phyloP scores from a whole-genome alignment of 2,888 invertebrate genomes.

The Meghimatium bilineatum region DNA sequence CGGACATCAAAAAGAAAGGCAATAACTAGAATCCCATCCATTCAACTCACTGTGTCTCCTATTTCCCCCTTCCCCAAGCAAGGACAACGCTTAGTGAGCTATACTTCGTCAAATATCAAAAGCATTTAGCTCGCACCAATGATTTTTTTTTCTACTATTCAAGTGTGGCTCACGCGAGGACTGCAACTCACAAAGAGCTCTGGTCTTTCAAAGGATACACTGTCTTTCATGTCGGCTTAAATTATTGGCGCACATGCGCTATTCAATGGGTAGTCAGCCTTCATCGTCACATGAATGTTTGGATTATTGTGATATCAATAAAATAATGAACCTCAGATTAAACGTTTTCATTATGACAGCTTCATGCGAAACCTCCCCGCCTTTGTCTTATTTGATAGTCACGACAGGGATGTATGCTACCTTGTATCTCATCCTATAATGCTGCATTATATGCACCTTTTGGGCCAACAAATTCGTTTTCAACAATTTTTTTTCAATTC shows the following conservation, averaged over 20 bases:
- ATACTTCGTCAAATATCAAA: constrained; percentile 19
- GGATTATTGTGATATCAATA: neutral
- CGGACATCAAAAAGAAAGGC: constrained; percentile 3
- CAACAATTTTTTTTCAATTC: too few species aligned
- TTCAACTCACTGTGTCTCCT: neutral
- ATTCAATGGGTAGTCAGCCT: neutral
- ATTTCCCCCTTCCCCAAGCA: neutral
- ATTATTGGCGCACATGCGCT: constrained; percentile 4
- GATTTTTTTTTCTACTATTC: constrained; percentile 15
- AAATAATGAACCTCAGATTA: neutral
- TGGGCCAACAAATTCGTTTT: too few species aligned
- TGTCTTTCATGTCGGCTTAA: constrained; percentile 25
- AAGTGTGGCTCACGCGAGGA: neutral
- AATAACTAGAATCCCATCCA: neutral
- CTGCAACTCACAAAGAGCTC: constrained; percentile 6
- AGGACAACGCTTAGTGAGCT: neutral
- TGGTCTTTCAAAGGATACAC: constrained; percentile 2
- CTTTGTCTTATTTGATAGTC: too few species aligned
- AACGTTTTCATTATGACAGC: neutral
- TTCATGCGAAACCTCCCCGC: neutral
- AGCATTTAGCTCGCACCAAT: constrained; percentile 12
- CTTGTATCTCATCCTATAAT: too few species aligned
- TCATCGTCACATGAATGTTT: neutral
- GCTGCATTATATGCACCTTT: too few species aligned
- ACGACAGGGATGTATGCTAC: too few species aligned